These are phyloP conservation scores for Chaetura pelagica DNA, from an alignment of 2,113 vertebrate species.

Conservation along the genomic window DNA sequence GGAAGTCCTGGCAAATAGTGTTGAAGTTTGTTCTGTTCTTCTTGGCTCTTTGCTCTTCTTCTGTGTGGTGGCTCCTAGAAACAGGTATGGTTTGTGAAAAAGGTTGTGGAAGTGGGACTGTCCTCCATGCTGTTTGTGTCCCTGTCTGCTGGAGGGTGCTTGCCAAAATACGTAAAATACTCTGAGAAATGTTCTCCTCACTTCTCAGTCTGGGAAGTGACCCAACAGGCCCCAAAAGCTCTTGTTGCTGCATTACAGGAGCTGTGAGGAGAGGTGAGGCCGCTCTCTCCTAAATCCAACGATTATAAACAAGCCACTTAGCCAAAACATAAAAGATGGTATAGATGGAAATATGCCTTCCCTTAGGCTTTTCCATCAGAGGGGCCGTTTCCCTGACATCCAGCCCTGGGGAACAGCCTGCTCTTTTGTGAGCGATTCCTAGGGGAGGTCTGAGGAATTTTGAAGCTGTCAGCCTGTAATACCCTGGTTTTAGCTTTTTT, in stretches of 20 bases:
- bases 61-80: background rate
- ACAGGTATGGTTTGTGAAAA: background rate
- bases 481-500: constrained; percentile 52
- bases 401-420: constrained; percentile 17
- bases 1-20: background rate
- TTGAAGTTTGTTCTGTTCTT: background rate
- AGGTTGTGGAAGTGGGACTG: background rate
- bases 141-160: background rate
- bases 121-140: background rate
- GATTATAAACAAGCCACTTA: constrained; percentile 39
- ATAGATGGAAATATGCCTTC: constrained; percentile 43
- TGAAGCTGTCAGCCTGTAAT: constrained; percentile 65
- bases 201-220: background rate
- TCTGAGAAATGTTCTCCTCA: background rate
- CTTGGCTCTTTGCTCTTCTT: background rate
- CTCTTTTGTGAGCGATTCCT: constrained; percentile 46
- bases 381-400: constrained; percentile 28
- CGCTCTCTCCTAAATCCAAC: background rate
- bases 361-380: constrained; percentile 26
- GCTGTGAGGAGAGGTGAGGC: background rate
- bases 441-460: constrained; percentile 53
- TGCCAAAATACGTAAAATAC: background rate
- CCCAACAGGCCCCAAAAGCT: background rate
- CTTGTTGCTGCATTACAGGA: background rate
- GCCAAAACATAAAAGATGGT: constrained; percentile 44